Evolutionary conservation across 2,888 invertebrate species (phyloP).

Genomic region (Polyommatus iphigenia): DNA sequence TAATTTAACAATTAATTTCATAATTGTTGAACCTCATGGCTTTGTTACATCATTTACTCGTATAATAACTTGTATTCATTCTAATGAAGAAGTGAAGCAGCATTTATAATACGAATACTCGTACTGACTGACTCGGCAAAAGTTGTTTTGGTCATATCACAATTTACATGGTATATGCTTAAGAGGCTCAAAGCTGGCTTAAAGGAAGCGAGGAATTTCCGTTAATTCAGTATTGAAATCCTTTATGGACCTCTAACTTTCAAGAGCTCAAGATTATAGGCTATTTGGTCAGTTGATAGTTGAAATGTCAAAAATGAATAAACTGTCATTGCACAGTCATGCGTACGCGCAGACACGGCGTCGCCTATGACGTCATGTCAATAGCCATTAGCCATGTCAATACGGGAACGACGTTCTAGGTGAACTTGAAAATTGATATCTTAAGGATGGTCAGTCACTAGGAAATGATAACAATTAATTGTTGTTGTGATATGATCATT

Average conservation of each 20-base stretch:
- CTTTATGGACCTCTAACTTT: too few relatives aligned
- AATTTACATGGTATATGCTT: too few relatives aligned
- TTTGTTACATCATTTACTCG: slow-evolving; percentile 19
- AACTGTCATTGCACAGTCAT: too few relatives aligned
- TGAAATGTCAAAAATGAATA: too few relatives aligned
- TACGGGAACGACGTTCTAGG: background rate
- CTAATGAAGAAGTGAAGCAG: background rate
- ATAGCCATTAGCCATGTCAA: background rate
- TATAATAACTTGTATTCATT: background rate
- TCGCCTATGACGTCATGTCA: background rate
- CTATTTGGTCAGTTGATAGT: too few relatives aligned
- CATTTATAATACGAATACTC: background rate
- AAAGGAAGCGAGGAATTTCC: too few relatives aligned
- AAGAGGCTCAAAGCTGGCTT: too few relatives aligned
- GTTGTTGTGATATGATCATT: background rate
- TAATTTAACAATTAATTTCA: slow-evolving; percentile 1
- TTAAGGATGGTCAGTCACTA: background rate
- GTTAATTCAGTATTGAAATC: too few relatives aligned
- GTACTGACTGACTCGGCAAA: too few relatives aligned
- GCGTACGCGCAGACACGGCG: background rate
- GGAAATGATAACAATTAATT: background rate
- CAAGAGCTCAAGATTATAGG: too few relatives aligned
- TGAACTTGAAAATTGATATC: slow-evolving; percentile 5
- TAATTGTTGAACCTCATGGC: slow-evolving; percentile 12
- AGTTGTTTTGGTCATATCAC: too few relatives aligned